Evolutionary conservation across 1,140 invertebrate genomes (phyloP), one percentile per base, ranked within the genome.

Genomic region (Sipha flava): DNA sequence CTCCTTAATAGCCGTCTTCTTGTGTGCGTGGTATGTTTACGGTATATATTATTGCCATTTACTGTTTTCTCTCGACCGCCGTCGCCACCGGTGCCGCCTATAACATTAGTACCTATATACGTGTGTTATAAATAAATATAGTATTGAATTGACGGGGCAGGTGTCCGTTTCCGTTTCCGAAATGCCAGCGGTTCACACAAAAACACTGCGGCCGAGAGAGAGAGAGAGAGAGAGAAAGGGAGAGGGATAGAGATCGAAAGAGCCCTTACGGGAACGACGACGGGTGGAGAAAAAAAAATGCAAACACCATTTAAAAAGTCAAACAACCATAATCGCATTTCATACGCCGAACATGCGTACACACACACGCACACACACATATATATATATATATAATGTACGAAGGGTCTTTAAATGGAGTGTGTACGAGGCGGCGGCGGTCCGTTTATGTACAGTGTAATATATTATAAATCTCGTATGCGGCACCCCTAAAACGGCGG

Each of bases 271-370:
- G n/a, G n/a, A n/a, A n/a, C n/a, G n/a, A n/a, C n/a, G n/a, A n/a
- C 37, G 37, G 37, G 37, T 40, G 37, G 45, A 43, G 21, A 52
- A 34, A n/a, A 23, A 54, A 18, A 75, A 75, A 57, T 29, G 40
- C 73, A 77, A 77, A 77, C 73, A 77, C 34, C 73, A 43, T 77
- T 77, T 77, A 77, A 77, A 77, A 77, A 77, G 73, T 77, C 73
- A 77, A 77, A 77, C 73, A 77, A 77, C 73, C 73, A 26, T 77
- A 77, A 77, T 77, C 73, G 73, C 73, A 59, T 77, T 77, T 77
- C 34, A 23, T 21, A 16, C 7, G 47, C n/a, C n/a, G n/a, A n/a
- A n/a, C 23, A 26, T 23, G 45, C 2, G 6, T 54, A 26, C 10
- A 2, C 4, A 5, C 9, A 21, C 14, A 5, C 5, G 16, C 5